Base-by-base conservation (phyloP, 2,797 vertebrate species). In the Coilia nasus region DNA sequence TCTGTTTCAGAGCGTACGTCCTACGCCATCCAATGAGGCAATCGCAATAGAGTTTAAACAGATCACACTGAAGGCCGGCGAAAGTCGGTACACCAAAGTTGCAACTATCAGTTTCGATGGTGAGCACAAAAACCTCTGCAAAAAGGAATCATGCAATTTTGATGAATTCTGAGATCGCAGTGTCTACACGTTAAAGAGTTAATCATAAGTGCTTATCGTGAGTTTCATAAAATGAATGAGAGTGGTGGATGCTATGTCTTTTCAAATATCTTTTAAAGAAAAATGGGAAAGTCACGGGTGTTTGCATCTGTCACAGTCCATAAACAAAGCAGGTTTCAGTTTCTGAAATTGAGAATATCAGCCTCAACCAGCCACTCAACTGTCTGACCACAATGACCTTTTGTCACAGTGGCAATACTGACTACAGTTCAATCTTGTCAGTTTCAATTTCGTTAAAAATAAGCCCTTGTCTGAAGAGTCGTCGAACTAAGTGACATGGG, bases 41-140 rank as follows among this genome's bases (percentile, higher is more conserved):
- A 89, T 99, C 85, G 95, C 96, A 1, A 92, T 99, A 83, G 96
- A 99, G 88, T 99, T 99, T 92, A 99, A 98, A 91, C 97, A 97
- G 47, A 93, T 99, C 86, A 99, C 98, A 0, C 94, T 99, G 89
- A 98, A 98, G 96, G 97, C 97, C 78, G 98, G 97, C 88, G 98
- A 99, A 93, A 98, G 94, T 92, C 96, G 97, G 97, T 99, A 99
- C 90, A 98, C 98, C 95, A 99, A 98, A 97, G 98, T 99, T 87
- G 98, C 98, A 90, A 99, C 96, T 93, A 98, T 99, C 94, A 96
- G 95, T 95, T 99, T 99, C 95, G 98, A 99, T 94, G 97, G 98
- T 99, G 92, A 96, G 97, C 94, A 0, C 3, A 83, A 3, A 71
- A 71, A 71, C 64, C 64, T 78, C 6, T n/a, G 14, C 10, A 41